Base-by-base conservation (phyloP, 2,797 vertebrate species). In the Cuniculus paca region DNA sequence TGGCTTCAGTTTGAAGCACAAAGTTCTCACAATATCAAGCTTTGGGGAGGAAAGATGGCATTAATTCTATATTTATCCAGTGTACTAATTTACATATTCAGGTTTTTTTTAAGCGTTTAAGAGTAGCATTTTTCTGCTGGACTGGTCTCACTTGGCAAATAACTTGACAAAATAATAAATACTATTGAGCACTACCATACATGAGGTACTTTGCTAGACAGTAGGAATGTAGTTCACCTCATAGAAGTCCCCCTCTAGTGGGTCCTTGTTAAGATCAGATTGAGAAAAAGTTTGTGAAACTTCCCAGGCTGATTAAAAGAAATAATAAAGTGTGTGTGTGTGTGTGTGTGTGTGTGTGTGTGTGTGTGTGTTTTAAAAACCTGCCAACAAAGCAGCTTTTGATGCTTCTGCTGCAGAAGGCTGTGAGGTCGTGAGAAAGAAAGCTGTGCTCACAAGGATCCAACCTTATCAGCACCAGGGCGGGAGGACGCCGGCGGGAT, bases 281-380 rank as follows among this genome's bases (percentile, higher is more conserved):
- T 94, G 92, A 77, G 93, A 88, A 92, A 79, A 90, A 34, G 0
- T 13, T 89, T 74, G 16, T 52, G n/a, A 50, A 94, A 75, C 19
- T 80, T 95, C 75, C 36, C 58, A 95, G 78, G 22, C 22, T 83
- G 61, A 83, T 61, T 79, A n/a, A 96, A 93, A 95, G 26, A 79
- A 91, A 86, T 28, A 12, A 50, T 45, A 26, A 45, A 74, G 42
- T 31, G 6, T 54, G 22, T 56, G 26, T 82, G 48, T 28, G 12
- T 13, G 36, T 54, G 26, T 48, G 19, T 78, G 39, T 39, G 4
- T 74, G 70, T 56, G 36, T n/a, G 24, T 65, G 50, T 22, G 58
- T 16, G 10, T 68, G 5, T 65, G 39, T 61, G 24, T 54, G 50
- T 48, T 58, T 19, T 31, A 22, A 75, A 52, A 78, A 36, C 50